These are phyloP conservation scores for Drosophila truncata DNA, from an alignment of 1,140 invertebrate genomes.

Conservation along the genomic window DNA sequence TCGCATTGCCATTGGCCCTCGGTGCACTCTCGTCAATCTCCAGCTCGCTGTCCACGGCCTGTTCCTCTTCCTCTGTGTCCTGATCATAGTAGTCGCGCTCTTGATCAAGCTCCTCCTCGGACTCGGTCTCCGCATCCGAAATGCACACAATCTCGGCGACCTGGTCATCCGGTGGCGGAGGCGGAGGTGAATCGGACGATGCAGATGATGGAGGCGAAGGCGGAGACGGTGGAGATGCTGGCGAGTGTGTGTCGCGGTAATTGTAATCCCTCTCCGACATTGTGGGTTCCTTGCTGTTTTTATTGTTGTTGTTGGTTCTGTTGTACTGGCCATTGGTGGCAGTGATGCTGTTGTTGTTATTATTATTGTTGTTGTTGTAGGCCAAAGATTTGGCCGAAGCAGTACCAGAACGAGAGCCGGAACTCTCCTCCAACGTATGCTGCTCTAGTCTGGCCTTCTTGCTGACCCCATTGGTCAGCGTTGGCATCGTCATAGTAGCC, in stretches of 20 bases:
- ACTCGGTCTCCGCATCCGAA: constrained; percentile 50
- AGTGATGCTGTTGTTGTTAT: constrained; percentile 56
- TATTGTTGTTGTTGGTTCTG: constrained; percentile 41
- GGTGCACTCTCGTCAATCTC: constrained; percentile 21
- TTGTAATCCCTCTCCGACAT: constrained; percentile 38
- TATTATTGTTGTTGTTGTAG: constrained; percentile 49
- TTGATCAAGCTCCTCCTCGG: constrained; percentile 18
- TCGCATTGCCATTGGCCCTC: constrained; percentile 13
- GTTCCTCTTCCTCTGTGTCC: constrained; percentile 64
- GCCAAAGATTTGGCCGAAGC: constrained; percentile 3
- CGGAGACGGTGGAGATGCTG: constrained; percentile 59
- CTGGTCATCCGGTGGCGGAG: constrained; percentile 31
- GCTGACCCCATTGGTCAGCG: constrained; percentile 51
- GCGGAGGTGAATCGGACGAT: constrained; percentile 56
- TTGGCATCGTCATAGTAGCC: neutral
- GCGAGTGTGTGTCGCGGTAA: constrained; percentile 64
- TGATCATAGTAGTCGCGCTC: constrained; percentile 59
- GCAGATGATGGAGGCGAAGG: constrained; percentile 19
- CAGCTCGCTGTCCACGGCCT: constrained; percentile 7
- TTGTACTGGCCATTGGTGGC: constrained; percentile 56
- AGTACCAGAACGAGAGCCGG: constrained; percentile 5
- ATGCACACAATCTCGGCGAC: constrained; percentile 42
- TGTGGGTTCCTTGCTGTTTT: constrained; percentile 28
- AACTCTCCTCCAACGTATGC: constrained; percentile 11
- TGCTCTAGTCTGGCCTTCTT: constrained; percentile 49